Evolutionary conservation across 2,113 vertebrate species (phyloP), one percentile per base, ranked within the genome.

Genomic region (Poicephalus meyeri): DNA sequence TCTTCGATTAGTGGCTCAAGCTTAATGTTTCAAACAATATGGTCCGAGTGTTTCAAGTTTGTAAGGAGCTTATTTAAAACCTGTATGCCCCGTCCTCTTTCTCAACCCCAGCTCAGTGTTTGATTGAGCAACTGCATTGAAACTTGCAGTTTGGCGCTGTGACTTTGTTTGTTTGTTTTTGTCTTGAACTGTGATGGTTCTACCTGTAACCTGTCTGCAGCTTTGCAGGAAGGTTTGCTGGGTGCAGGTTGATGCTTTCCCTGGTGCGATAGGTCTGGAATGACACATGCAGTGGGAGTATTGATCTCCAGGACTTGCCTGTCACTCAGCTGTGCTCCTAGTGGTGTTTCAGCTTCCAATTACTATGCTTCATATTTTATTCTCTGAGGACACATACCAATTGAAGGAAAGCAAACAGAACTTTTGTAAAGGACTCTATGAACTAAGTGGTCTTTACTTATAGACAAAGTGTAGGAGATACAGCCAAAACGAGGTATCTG

Each of bases 271-370:
- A 35, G 53, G 33, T 69, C 1, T 0, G 69, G 35, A 58, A 35
- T 12, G 60, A 73, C 23, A 23, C 46, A 61, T 58, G 72, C 58
- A 73, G 86, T 1, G 5, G 39, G 5, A 69, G 0, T 24, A 70
- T 74, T 5, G 42, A 68, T 95, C 88, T 84, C 50, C 16, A 53
- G 42, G 73, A 39, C 39, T 35, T 5, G 15, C 39, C 42, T 18
- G 3, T 33, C 2, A 7, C 82, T 94, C 61, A 35, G 31, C n/a
- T 0, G 0, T 2, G 10, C 23, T 58, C 65, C 23, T 1, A 2
- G n/a, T 24, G 33, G 44, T 61, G n/a, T 64, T 94, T 81, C 8
- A 1, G 39, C 52, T 89, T 91, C 60, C 0, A 9, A 37, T 68
- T 60, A 13, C 65, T 60, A 3, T 10, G 2, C 29, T 89, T 72